Base-by-base conservation (phyloP, 2,888 invertebrate genomes). In the Caenorhabditis sp. region DNA sequence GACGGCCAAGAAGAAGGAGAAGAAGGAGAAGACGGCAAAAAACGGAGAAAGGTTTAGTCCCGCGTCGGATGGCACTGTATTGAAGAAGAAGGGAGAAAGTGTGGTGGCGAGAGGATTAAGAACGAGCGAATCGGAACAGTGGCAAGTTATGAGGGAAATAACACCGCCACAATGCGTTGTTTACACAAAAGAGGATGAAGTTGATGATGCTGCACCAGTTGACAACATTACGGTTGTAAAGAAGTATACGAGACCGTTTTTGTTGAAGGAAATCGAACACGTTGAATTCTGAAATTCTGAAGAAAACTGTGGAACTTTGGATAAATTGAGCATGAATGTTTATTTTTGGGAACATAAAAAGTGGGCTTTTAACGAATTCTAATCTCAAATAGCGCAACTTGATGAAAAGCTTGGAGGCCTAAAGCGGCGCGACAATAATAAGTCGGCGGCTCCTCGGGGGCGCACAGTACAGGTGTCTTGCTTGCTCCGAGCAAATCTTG, bases 401-500 rank as follows among this genome's bases (percentile, higher is more conserved):
- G 20, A 41, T 62, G 52, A 22, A 35, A 56, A 35, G 41, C 35
- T 58, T 68, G 66, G 66, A 66, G 48, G 48, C 55, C 48, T 13
- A 46, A 52, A 53, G 48, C 45, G 55, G 48, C 35, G 48, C 48
- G 26, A 62, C 27, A 58, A 66, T 37, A 56, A 65, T 37, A 52
- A 30, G n/a, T 41, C 22, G 53, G 46, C 24, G 32, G n/a, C 48
- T 37, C 39, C 20, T 48, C 66, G n/a, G n/a, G n/a, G n/a, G n/a
- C 56, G 46, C 46, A 55, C 46, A 37, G 56, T 50, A 50, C 50
- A 50, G 59, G 58, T 58, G 58, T 56, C 56, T 52, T 59, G 58
- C 68, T 68, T 68, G 68, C 68, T 58, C 59, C 41, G 56, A 68
- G 59, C 68, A 68, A 68, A 68, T 59, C 68, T 68, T 68, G 68